Base-by-base conservation (phyloP, 2,888 invertebrate genomes). In the Agrilus cyanescens region DNA sequence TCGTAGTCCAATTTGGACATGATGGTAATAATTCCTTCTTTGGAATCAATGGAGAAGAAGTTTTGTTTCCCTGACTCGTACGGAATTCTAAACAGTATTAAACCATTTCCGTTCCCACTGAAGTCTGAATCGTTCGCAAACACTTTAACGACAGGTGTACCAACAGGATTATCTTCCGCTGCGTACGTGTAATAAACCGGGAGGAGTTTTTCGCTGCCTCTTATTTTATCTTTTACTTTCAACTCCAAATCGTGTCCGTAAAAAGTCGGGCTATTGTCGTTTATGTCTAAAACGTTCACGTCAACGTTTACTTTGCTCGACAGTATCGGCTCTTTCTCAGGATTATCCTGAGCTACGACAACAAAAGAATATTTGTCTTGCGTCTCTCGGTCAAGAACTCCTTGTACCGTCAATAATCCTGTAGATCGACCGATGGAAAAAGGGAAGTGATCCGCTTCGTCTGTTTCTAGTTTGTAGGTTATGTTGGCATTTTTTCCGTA, bases 41-140 rank as follows among this genome's bases (percentile, higher is more conserved):
- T 83, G 0, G 86, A 87, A 60, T 91, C 89, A 39, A 91, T 84
- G 14, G 81, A 72, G 58, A 90, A 89, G 34, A 82, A 63, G 55
- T 74, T 75, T 1, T 75, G 66, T 32, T 75, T 71, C 55, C 77
- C 73, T 48, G 75, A 79, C 48, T 72, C 72, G 46, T 82, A 78
- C 1, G 80, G 76, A 35, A 89, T 69, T 52, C 84, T 83, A 51
- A 83, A 90, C 1, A 89, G 66, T 3, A 90, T 78, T 34, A 88
- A 65, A 0, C 89, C 89, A 57, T 90, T 90, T n/a, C 89, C 89
- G 57, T 89, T 88, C 2, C 85, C 85, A 34, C 78, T 67, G 52
- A 85, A 86, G 61, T 91, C 90, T 12, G 84, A 79, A 64, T 91
- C 90, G 50, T 88, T 87, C 1, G 90, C 90, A 47, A 75, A 80